Evolutionary conservation across 2,888 invertebrate species (phyloP), one percentile per base, ranked within the genome.

Genomic region (Electrophaes corylata): DNA sequence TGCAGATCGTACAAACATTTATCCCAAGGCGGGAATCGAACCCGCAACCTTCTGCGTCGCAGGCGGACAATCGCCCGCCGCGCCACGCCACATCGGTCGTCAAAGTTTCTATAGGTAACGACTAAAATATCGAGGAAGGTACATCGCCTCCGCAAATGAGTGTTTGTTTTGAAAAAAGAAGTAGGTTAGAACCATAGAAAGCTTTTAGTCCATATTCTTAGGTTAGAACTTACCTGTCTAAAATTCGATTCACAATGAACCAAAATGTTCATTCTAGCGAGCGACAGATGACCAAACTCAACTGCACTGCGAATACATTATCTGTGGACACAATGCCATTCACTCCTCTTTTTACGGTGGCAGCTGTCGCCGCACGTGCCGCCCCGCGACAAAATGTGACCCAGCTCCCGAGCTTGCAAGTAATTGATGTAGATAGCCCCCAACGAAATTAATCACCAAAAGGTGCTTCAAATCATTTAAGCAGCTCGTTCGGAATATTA

Each of bases 351-450:
- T 86, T 86, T 82, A 83, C 71, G 67, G 64, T 70, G 74, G 76
- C 86, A 86, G 81, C 85, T 85, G 86, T 72, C 66, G 57, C 16
- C 64, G 69, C 80, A 79, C 81, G 81, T 76, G 82, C 71, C 66
- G 63, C 62, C n/a, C 64, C 55, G 62, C 65, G 67, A 64, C 62
- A 71, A 71, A 73, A 68, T 57, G 46, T 53, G 60, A 71, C 67
- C n/a, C n/a, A n/a, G n/a, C n/a, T n/a, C n/a, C n/a, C 62, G 57
- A 62, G 58, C 63, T 62, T 45, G 23, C 63, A 69, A 71, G 69
- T 70, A 69, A 74, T 71, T 75, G 66, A 72, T 66, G 65, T 57
- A 65, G 57, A 66, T 65, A 67, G 54, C 55, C 41, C 59, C 49
- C 62, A 72, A 74, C 71, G 44, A 65, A 76, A 80, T 82, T 78